These are phyloP conservation scores for Zaprionus nigranus DNA, from an alignment of 1,140 invertebrate species.

Conservation along the genomic window DNA sequence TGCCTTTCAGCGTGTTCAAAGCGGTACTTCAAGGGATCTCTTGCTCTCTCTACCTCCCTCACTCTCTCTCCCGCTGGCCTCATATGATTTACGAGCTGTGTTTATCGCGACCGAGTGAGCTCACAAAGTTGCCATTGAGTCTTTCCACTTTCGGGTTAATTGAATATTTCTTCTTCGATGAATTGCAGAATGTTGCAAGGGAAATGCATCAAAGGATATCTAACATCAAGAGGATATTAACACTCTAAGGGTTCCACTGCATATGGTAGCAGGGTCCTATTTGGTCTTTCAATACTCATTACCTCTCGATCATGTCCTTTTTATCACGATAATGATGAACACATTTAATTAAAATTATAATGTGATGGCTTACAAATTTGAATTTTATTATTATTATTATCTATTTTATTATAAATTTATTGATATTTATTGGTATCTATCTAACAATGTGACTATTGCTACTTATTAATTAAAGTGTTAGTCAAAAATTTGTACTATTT, in stretches of 20 bases:
- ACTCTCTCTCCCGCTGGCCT: not conserved
- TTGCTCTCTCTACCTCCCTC: not conserved
- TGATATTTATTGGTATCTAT: too few species aligned
- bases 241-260: not conserved
- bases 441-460: too few species aligned
- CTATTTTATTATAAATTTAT: too few species aligned
- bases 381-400: too few species aligned
- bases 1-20: conserved; percentile 67
- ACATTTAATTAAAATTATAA: too few species aligned
- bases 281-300: too few species aligned
- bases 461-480: too few species aligned
- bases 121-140: conserved; percentile 52
- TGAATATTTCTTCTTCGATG: conserved; percentile 43
- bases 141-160: conserved; percentile 62
- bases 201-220: not conserved
- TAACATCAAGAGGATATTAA: not conserved
- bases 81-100: conserved; percentile 66
- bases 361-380: too few species aligned
- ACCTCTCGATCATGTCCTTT: too few species aligned
- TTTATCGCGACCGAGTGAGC: conserved; percentile 53
- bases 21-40: conserved; percentile 73
- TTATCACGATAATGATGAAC: too few species aligned
- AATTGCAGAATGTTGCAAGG: not conserved
- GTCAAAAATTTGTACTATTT: too few species aligned
- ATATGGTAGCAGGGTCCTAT: too few species aligned